Percentiles rank a stretch among this genome's conserved stretches.
Evolutionary conservation across 2,888 invertebrate genomes (phyloP).

Genomic region (Drosophila macrospina): DNA sequence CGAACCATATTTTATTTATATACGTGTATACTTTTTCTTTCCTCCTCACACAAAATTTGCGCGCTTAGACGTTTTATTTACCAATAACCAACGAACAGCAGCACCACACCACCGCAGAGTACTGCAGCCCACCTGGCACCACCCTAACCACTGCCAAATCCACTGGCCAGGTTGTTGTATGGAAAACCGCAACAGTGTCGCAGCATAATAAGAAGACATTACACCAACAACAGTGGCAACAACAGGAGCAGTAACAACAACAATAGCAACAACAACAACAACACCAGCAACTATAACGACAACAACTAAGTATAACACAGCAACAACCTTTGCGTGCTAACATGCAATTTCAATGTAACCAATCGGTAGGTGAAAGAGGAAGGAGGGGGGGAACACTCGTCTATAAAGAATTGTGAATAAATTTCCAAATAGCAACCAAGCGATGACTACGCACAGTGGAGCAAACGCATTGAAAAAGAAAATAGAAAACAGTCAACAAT

Average conservation of each 20-base stretch:
- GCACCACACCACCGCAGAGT: slow-evolving; percentile 7
- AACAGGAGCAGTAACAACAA: slow-evolving; percentile 42
- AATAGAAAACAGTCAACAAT: background rate
- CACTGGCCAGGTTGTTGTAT: slow-evolving; percentile 39
- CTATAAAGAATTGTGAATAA: slow-evolving; percentile 77
- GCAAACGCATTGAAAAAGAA: background rate
- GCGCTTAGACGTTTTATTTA: slow-evolving; percentile 77
- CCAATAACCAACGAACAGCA: slow-evolving; percentile 70
- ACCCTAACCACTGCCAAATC: slow-evolving; percentile 1
- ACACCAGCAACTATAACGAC: slow-evolving; percentile 49
- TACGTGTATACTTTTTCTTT: slow-evolving; percentile 13
- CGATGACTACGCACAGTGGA: slow-evolving; percentile 56
- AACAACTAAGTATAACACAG: slow-evolving; percentile 45
- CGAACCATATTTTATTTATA: slow-evolving; percentile 76
- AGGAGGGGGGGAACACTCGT: slow-evolving; percentile 55
- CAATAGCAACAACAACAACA: slow-evolving; percentile 44
- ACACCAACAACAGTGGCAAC: slow-evolving; percentile 69
- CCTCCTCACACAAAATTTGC: slow-evolving; percentile 64
- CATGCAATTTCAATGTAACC: slow-evolving; percentile 84
- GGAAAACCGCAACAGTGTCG: slow-evolving; percentile 69
- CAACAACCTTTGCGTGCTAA: slow-evolving; percentile 82
- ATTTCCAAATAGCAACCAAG: slow-evolving; percentile 69
- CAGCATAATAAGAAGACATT: slow-evolving; percentile 80
- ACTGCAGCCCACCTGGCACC: slow-evolving; percentile 10
- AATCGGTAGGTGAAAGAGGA: slow-evolving; percentile 17